phyloP scores from a whole-genome alignment of 1,140 invertebrate species.

The Hydropsyche tenuis region DNA sequence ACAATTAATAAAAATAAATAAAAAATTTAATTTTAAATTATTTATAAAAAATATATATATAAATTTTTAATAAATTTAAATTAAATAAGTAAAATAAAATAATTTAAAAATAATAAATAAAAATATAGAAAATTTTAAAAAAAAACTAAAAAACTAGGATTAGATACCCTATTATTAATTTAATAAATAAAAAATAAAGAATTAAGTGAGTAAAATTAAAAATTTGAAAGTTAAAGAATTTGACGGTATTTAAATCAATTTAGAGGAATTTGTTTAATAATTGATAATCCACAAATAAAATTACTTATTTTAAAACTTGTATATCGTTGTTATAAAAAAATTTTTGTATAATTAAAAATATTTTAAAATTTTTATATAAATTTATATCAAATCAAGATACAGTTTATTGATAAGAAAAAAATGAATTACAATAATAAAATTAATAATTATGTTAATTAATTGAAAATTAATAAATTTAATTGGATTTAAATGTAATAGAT shows the following conservation, averaged over 20 bases:
- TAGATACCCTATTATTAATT: slow-evolving; percentile 71
- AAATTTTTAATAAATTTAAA: slow-evolving; percentile 48
- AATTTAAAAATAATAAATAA: slow-evolving; percentile 43
- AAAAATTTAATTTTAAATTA: slow-evolving; percentile 8
- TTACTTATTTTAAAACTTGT: slow-evolving; percentile 63
- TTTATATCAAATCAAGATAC: slow-evolving; percentile 66
- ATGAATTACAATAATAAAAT: slow-evolving; percentile 52
- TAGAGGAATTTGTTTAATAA: slow-evolving; percentile 67
- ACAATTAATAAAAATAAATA: slow-evolving; percentile 53
- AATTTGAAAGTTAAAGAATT: slow-evolving; percentile 64
- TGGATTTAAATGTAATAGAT: slow-evolving; percentile 56
- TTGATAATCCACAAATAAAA: slow-evolving; percentile 65
- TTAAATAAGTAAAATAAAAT: slow-evolving; percentile 35
- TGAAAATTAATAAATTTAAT: slow-evolving; percentile 52
- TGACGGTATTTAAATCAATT: slow-evolving; percentile 66
- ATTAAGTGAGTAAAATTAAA: slow-evolving; percentile 61
- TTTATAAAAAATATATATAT: slow-evolving; percentile 49
- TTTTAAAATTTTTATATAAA: slow-evolving; percentile 59
- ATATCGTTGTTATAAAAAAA: slow-evolving; percentile 65
- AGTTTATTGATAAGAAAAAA: slow-evolving; percentile 62
- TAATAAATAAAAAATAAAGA: slow-evolving; percentile 53
- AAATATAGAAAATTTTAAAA: slow-evolving; percentile 51
- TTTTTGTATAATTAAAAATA: slow-evolving; percentile 61
- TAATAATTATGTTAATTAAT: slow-evolving; percentile 42
- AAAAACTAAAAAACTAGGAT: slow-evolving; percentile 68